Percentiles rank a stretch among this genome's conserved stretches.
These are phyloP conservation scores for Pseudochirops cupreus DNA, from an alignment of 2,797 vertebrate genomes.

Conservation along the genomic window DNA sequence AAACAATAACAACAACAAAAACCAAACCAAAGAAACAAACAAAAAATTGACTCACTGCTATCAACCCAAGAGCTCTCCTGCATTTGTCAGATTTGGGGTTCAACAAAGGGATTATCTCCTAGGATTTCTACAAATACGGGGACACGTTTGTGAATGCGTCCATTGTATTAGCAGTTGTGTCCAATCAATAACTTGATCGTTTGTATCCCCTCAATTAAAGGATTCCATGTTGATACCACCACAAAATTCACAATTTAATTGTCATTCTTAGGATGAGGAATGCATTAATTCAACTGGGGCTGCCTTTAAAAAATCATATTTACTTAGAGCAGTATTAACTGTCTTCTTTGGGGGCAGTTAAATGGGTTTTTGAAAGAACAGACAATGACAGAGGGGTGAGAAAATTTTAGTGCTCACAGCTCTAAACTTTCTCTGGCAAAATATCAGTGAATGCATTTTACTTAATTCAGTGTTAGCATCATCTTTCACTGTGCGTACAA, in stretches of 20 bases:
- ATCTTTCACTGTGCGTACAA: slow-evolving; percentile 35
- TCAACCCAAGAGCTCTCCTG: slow-evolving; percentile 1
- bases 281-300: background rate
- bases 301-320: background rate
- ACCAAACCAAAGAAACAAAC: background rate
- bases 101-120: background rate
- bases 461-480: slow-evolving; percentile 45
- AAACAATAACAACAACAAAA: background rate
- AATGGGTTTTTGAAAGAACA: background rate
- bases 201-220: background rate
- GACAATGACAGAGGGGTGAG: background rate
- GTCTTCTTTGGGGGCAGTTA: background rate
- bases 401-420: background rate
- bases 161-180: background rate
- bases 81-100: background rate
- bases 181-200: background rate
- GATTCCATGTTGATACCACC: background rate
- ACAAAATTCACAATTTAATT: background rate
- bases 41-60: background rate
- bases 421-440: background rate
- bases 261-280: background rate
- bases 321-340: background rate
- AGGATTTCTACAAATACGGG: background rate
- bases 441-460: background rate
- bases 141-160: too few relatives aligned